These are phyloP conservation scores for Drosophila burlai DNA, from an alignment of 1,140 invertebrate species.

Conservation along the genomic window DNA sequence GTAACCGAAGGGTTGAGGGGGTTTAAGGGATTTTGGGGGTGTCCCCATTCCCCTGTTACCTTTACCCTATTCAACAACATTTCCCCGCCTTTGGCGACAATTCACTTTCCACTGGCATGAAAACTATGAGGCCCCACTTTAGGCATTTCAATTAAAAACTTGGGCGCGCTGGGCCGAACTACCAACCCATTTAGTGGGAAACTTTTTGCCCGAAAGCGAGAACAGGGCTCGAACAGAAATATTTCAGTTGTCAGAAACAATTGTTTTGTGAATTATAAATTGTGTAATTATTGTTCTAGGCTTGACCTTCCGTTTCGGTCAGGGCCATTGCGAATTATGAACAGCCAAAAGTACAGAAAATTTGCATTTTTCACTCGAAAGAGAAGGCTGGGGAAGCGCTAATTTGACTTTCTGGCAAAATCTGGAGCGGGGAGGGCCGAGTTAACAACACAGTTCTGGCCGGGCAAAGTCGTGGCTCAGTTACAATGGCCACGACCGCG, in stretches of 20 bases:
- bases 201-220: conserved; percentile 45
- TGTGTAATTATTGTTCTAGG: conserved; percentile 69
- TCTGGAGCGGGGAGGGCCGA: conserved; percentile 3
- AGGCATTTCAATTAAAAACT: conserved; percentile 76
- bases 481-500: conserved; percentile 40
- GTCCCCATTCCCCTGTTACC: neutral
- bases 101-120: conserved; percentile 44
- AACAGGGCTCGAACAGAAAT: conserved; percentile 45
- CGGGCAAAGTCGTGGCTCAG: conserved; percentile 14
- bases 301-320: conserved; percentile 64
- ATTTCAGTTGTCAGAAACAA: conserved; percentile 76
- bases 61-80: conserved; percentile 28
- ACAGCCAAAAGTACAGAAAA: conserved; percentile 32
- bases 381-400: conserved; percentile 26
- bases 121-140: conserved; percentile 37
- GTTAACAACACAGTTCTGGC: conserved; percentile 62
- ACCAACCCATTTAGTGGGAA: conserved; percentile 46
- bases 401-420: conserved; percentile 56
- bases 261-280: conserved; percentile 76
- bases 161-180: conserved; percentile 17
- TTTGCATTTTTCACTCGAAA: conserved; percentile 66
- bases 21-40: neutral
- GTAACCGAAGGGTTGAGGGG: neutral
- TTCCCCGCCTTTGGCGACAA: conserved; percentile 28
- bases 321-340: conserved; percentile 51